phyloP scores from a whole-genome alignment of 2,113 vertebrate species.

The Meleagris gallopavo region DNA sequence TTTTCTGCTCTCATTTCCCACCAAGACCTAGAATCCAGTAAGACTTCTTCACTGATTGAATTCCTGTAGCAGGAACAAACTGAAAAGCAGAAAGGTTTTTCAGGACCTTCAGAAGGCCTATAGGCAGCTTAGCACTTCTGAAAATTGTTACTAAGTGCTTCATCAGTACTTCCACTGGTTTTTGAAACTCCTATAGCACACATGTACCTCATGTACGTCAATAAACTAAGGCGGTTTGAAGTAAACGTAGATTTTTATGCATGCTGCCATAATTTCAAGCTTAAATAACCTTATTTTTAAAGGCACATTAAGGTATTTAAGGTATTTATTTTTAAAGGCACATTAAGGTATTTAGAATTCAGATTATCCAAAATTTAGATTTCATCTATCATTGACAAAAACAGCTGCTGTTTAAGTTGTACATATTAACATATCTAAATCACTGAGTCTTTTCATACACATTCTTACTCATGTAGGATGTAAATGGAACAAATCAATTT shows the following conservation, averaged over 20 bases:
- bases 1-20: background rate
- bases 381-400: background rate
- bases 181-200: background rate
- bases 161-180: background rate
- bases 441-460: background rate
- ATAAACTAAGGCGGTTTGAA: background rate
- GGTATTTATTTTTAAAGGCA: background rate
- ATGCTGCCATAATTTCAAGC: background rate
- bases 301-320: too few relatives aligned
- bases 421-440: background rate
- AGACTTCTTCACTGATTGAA: background rate
- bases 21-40: background rate
- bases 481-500: background rate
- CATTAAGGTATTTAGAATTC: background rate
- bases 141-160: background rate
- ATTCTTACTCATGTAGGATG: background rate
- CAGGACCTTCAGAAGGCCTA: background rate
- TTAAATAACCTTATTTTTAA: background rate
- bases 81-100: background rate
- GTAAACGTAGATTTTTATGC: background rate
- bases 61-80: background rate
- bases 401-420: background rate
- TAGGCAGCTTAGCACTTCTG: background rate
- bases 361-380: background rate
- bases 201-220: too few relatives aligned